Base-by-base conservation (phyloP, 2,888 invertebrate species). In the Hirtodrosophila alboralis region DNA sequence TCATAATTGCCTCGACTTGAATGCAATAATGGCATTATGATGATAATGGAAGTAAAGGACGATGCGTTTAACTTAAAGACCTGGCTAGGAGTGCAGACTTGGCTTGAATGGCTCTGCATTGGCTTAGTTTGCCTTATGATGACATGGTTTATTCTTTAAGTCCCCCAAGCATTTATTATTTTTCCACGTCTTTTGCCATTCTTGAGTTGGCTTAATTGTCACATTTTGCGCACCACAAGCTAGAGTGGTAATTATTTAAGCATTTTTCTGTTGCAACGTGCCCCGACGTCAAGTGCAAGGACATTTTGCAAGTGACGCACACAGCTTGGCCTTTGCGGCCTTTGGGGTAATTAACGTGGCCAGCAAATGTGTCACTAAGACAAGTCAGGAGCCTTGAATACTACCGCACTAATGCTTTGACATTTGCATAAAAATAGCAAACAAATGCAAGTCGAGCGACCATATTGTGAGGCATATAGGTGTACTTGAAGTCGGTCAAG, bases 201-300 rank as follows among this genome's bases (percentile, higher is more conserved):
- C 61, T 52, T 44, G 27, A 13, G 34, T 45, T 23, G 16, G 37
- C 59, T 58, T 77, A 84, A 74, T 77, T 84, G 75, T 81, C 75
- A 77, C 80, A 84, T 77, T 80, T 53, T 48, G 45, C 38, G 37
- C 45, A 36, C 33, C 28, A 30, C n/a, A 62, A 38, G 21, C 61
- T 69, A 59, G 51, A 84, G 84, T 61, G 70, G 75, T 69, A 69
- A 77, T 84, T 77, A 84, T 77, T 77, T 60, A 43, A 69, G 43
- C 38, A 38, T 61, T 51, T 53, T 31, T 30, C 6, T 13, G 3
- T 10, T 16, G 51, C 58, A 63, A 53, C 31, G 45, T 48, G 53
- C 6, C 10, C 34, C 21, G 34, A 9, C 45, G 31, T 18, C 77
- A 78, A 78, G 78, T 83, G 84, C 85, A 78, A 78, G 78, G 78